phyloP scores from a whole-genome alignment of 2,888 invertebrate species.

The Drosophila algonquin region DNA sequence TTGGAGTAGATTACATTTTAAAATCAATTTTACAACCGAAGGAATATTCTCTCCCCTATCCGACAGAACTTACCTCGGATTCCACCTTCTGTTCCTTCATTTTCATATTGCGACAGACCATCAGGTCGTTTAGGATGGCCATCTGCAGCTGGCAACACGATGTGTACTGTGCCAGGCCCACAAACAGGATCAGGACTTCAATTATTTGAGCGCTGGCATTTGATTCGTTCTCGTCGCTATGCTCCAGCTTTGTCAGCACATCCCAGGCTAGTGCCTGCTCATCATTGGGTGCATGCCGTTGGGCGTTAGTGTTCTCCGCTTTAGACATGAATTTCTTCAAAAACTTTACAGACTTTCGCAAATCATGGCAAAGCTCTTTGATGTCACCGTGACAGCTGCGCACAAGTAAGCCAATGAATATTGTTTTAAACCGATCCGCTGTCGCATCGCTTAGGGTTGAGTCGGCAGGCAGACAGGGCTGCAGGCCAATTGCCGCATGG shows the following conservation, averaged over 20 bases:
- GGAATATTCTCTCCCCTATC: too few relatives aligned
- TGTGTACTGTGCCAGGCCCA: slow-evolving; percentile 40
- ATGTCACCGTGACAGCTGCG: background rate
- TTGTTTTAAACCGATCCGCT: background rate
- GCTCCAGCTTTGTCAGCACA: slow-evolving; percentile 19
- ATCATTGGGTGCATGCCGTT: slow-evolving; percentile 17
- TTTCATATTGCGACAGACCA: slow-evolving; percentile 45
- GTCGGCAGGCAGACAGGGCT: background rate
- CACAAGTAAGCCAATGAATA: background rate
- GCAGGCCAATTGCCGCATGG: slow-evolving; percentile 38
- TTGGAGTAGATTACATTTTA: background rate
- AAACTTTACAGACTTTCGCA: background rate
- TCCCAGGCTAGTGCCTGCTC: slow-evolving; percentile 35
- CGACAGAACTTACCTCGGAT: background rate
- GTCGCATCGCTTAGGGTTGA: background rate
- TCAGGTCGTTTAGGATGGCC: slow-evolving; percentile 45
- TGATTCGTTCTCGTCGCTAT: background rate
- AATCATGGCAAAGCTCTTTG: background rate
- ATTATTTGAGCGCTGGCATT: slow-evolving; percentile 35
- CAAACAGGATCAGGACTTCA: slow-evolving; percentile 51
- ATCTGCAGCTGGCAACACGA: slow-evolving; percentile 13
- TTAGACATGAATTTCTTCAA: background rate
- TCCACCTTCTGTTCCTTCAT: slow-evolving; percentile 12
- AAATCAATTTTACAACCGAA: too few relatives aligned
- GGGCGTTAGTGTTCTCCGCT: background rate